These are phyloP conservation scores for Yponomeuta plumbellus DNA, from an alignment of 2,888 invertebrate genomes.

Conservation along the genomic window DNA sequence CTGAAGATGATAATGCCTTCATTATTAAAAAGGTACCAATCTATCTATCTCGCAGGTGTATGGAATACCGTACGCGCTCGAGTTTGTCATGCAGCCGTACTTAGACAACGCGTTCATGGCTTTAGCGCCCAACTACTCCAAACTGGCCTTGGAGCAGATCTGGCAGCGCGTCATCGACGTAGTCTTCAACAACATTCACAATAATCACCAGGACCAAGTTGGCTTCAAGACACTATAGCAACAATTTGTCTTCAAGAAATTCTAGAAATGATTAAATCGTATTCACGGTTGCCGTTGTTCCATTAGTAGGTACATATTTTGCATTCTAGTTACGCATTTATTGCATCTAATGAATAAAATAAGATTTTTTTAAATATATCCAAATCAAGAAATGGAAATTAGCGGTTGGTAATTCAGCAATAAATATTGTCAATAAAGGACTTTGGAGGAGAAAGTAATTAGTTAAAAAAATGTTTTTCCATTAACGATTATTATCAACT, in stretches of 20 bases:
- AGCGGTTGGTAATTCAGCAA: too few relatives aligned
- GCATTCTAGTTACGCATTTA: neutral
- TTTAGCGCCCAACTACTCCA: constrained; percentile 3
- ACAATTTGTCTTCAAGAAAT: neutral
- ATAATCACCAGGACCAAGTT: constrained; percentile 20
- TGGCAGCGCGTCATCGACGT: constrained; percentile 50
- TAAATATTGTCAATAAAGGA: too few relatives aligned
- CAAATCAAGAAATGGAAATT: too few relatives aligned
- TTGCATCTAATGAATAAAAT: too few relatives aligned
- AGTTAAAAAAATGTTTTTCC: too few relatives aligned
- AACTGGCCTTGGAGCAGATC: constrained; percentile 35
- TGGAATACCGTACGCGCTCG: constrained; percentile 56
- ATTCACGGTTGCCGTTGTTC: neutral
- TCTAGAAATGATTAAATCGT: neutral
- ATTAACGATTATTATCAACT: too few relatives aligned
- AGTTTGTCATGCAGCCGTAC: constrained; percentile 57
- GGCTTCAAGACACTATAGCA: neutral
- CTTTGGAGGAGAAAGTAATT: too few relatives aligned
- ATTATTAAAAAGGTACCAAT: neutral
- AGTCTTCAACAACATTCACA: constrained; percentile 42
- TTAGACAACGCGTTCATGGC: neutral
- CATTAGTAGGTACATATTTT: neutral
- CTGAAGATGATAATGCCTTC: too few relatives aligned
- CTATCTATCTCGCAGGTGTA: constrained; percentile 40
- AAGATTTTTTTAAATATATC: too few relatives aligned